Percentiles rank a stretch among this genome's conserved stretches.
Evolutionary conservation across 2,113 vertebrate genomes (phyloP).

Genomic region (Campylorhamphus procurvoides): DNA sequence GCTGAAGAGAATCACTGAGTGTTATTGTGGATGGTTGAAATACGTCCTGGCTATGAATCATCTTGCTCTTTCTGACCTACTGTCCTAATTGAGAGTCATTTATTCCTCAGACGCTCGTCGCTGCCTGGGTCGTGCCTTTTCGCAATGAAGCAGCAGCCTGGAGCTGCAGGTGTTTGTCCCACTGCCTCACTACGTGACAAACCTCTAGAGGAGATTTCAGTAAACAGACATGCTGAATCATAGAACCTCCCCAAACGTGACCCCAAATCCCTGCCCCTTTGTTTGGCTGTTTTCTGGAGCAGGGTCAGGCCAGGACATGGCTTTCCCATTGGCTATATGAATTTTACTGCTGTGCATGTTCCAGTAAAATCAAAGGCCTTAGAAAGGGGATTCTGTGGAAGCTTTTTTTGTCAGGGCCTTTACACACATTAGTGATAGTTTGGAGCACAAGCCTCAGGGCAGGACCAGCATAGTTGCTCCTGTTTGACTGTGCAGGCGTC

Average conservation of each 20-base stretch:
- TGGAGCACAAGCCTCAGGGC: conserved; percentile 2
- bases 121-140: background rate
- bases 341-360: conserved; percentile 24
- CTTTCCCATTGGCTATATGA: conserved; percentile 5
- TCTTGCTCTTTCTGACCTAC: conserved; percentile 65
- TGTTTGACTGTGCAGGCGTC: background rate
- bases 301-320: conserved; percentile 3
- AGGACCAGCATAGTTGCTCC: background rate
- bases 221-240: conserved; percentile 37
- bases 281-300: background rate
- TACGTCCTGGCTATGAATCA: conserved; percentile 52
- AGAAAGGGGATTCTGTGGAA: conserved; percentile 34
- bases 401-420: conserved; percentile 7
- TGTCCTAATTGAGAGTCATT: conserved; percentile 57
- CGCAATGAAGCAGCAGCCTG: background rate
- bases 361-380: conserved; percentile 41
- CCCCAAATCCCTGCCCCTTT: background rate
- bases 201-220: background rate
- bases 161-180: background rate
- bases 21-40: background rate
- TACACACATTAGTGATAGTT: background rate
- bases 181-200: background rate
- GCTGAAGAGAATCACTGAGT: background rate
- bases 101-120: conserved; percentile 8
- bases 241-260: conserved; percentile 27